Evolutionary conservation across 1,140 invertebrate species (phyloP), one percentile per base, ranked within the genome.

Genomic region (Diachasmimorpha longicaudata): DNA sequence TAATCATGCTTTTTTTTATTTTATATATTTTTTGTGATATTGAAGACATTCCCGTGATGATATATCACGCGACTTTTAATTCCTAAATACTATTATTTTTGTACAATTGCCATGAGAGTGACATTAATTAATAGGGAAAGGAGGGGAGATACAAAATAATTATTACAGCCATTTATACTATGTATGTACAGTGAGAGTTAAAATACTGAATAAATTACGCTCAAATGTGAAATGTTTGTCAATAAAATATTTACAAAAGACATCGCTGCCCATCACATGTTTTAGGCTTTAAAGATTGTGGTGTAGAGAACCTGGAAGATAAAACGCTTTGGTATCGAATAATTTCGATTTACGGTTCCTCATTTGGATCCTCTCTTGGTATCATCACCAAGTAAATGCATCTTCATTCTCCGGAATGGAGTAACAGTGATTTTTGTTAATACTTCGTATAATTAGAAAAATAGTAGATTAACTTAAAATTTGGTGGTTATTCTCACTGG

Each of bases 401-500:
- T 52, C 0, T 16, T n/a, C 48, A 46, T 46, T 46, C n/a, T 16
- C 9, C 48, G 1, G 9, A 52, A 9, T 9, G 13, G 16, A 52
- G n/a, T 19, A 19, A 19, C 14, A 2, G 48, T n/a, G 39, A 42
- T 42, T 42, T 19, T n/a, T 9, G 8, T 36, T 67, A 14, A 74
- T 46, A 39, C 67, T 70, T 70, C 31, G 31, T 6, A 31, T 11
- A 16, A 31, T 21, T 36, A 4, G 0, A 10, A 68, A 68, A 68
- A 55, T 73, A 16, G 11, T 14, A 69, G 19, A 31, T 69, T 11
- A 23, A 44, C 42, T 78, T 74, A 81, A 68, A 82, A 79, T 77
- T 78, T 79, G 2, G 83, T 83, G 10, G 84, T 76, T 63, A 78
- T 78, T 72, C 81, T 81, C 39, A 81, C 69, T 66, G 81, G 77